Evolutionary conservation across 1,140 invertebrate genomes (phyloP).

Genomic region (Geopemphigus sp.): DNA sequence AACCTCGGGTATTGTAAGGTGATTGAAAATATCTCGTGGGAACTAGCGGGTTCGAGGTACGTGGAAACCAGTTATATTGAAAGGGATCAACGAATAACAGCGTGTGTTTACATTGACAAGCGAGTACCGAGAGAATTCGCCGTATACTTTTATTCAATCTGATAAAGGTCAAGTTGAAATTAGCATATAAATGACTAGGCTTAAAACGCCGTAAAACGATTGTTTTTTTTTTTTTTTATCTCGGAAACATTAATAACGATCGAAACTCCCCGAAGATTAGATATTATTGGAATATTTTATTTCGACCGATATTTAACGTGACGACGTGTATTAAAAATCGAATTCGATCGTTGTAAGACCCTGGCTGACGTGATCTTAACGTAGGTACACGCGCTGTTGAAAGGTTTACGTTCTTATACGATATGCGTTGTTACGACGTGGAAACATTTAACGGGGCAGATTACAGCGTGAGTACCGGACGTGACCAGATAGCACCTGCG

Average conservation of each 20-base stretch:
- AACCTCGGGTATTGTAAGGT: constrained; percentile 28
- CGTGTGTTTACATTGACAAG: neutral
- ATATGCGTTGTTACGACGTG: neutral
- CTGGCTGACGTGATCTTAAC: no score
- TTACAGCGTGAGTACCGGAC: constrained; percentile 25
- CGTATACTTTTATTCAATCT: neutral
- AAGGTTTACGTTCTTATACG: no score
- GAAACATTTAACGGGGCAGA: neutral
- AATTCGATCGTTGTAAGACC: no score
- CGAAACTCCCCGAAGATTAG: neutral
- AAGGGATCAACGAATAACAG: constrained; percentile 25
- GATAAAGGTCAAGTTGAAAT: neutral
- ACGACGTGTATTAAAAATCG: no score
- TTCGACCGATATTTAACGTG: neutral
- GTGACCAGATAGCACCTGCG: constrained; percentile 35
- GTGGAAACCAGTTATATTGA: constrained; percentile 42
- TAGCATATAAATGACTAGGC: neutral
- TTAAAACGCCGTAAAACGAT: neutral
- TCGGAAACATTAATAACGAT: neutral
- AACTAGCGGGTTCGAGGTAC: neutral
- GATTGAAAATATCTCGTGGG: constrained; percentile 38
- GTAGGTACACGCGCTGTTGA: no score
- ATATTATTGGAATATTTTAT: neutral
- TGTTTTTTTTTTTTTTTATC: neutral
- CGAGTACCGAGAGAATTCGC: neutral